Percentiles rank a stretch among this genome's conserved stretches.
phyloP scores from a whole-genome alignment of 2,888 invertebrate genomes.

The Synanthedon tipuliformis region DNA sequence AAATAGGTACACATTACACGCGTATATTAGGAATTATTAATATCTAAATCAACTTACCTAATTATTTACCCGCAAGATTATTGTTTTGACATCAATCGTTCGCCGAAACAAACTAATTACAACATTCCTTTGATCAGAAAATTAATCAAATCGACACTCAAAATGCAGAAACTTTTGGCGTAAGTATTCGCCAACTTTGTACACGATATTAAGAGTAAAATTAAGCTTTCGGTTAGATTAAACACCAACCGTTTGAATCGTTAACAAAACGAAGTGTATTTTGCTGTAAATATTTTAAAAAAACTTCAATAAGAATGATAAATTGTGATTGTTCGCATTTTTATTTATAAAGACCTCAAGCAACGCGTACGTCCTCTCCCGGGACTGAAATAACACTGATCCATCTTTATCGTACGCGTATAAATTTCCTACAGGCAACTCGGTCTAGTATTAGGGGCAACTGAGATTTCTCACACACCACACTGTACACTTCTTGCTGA shows the following conservation, averaged over 20 bases:
- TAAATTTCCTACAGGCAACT: not conserved
- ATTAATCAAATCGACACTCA: not conserved
- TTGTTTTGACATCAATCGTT: too few relatives aligned
- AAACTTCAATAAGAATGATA: not conserved
- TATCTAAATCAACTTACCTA: too few relatives aligned
- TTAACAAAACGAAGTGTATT: not conserved
- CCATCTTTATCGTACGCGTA: not conserved
- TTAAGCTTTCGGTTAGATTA: not conserved
- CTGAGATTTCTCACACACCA: not conserved
- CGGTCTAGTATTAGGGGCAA: not conserved
- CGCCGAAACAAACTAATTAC: too few relatives aligned
- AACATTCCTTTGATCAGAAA: not conserved
- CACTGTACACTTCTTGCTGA: conserved; percentile 25
- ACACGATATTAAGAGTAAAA: not conserved
- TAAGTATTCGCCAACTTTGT: not conserved
- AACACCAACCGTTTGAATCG: not conserved
- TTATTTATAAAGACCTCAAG: not conserved
- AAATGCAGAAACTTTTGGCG: not conserved
- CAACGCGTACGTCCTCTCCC: conserved; percentile 38
- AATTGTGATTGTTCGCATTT: not conserved
- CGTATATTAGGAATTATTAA: too few relatives aligned
- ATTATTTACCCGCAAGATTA: too few relatives aligned
- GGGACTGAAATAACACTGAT: conserved; percentile 45
- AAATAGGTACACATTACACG: too few relatives aligned
- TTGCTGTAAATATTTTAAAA: not conserved